A percentile compares a stretch with the other conserved stretches of the same genome.
Evolutionary conservation across 2,797 vertebrate genomes (phyloP).

Genomic region (Galagoides demidoff): DNA sequence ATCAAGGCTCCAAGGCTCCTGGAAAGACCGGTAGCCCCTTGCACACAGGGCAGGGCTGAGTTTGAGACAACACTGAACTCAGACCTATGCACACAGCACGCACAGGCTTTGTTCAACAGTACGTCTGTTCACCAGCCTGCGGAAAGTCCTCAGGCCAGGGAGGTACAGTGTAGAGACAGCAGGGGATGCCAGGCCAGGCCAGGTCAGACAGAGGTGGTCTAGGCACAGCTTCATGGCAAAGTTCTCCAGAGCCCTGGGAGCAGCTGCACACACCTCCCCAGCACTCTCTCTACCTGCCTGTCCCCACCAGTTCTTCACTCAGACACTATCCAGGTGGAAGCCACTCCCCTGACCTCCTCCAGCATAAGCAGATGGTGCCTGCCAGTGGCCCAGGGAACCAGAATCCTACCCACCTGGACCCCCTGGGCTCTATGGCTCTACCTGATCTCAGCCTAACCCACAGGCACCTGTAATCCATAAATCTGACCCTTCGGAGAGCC

Average conservation of each 20-base stretch:
- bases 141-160: not conserved
- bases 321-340: not conserved
- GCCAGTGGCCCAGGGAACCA: not conserved
- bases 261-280: not conserved
- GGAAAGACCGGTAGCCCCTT: not conserved
- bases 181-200: not conserved
- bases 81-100: not conserved
- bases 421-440: not conserved
- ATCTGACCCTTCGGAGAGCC: not conserved
- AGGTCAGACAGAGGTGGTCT: not conserved
- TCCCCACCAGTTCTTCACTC: not conserved
- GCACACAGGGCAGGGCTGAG: not conserved
- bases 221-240: not conserved
- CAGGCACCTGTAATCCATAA: not conserved
- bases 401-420: not conserved
- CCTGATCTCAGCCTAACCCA: slow-evolving; percentile 7
- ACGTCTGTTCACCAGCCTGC: not conserved
- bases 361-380: not conserved
- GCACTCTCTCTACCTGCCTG: not conserved
- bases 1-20: not conserved
- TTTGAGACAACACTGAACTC: not conserved
- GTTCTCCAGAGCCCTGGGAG: not conserved
- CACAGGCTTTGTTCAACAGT: not conserved
- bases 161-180: no score
- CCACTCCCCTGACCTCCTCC: not conserved